A percentile compares a stretch with the other conserved stretches of the same genome.
These are phyloP conservation scores for Tetranychus piercei DNA, from an alignment of 2,888 invertebrate genomes.

Conservation along the genomic window DNA sequence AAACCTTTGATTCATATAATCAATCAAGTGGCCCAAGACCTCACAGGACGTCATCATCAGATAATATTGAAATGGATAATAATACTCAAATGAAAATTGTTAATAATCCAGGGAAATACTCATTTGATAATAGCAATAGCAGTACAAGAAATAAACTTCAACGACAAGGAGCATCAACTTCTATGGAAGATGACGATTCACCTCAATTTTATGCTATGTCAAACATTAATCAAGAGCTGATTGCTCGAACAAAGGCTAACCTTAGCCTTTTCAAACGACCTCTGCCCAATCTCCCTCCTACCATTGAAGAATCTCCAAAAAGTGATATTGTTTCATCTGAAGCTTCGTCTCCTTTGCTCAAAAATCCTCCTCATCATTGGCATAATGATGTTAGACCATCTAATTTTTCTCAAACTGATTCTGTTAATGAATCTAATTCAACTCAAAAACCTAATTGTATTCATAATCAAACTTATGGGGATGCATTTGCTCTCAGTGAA, in stretches of 20 bases:
- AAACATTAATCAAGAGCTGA: not conserved
- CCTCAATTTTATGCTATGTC: not conserved
- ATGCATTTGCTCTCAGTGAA: not conserved
- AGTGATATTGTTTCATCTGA: not conserved
- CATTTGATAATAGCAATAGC: not conserved
- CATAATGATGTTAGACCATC: slow-evolving; percentile 2
- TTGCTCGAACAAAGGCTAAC: slow-evolving; percentile 2
- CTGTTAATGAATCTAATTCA: no score
- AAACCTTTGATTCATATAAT: not conserved
- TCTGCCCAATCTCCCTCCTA: slow-evolving; percentile 11
- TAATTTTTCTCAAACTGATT: not conserved
- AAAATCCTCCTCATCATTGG: slow-evolving; percentile 12
- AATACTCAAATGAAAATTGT: not conserved
- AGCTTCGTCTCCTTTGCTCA: not conserved
- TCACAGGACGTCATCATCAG: not conserved
- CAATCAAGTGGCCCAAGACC: not conserved
- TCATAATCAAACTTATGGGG: not conserved
- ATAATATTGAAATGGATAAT: not conserved
- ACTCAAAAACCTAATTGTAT: not conserved
- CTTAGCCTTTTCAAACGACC: slow-evolving; percentile 2
- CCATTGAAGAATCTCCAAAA: slow-evolving; percentile 14
- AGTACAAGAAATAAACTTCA: not conserved
- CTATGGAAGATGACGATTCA: not conserved
- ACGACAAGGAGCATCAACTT: not conserved
- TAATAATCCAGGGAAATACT: not conserved